Conservation (phyloP, 1,140 invertebrate genomes). For the Chironomus tepperi region DNA sequence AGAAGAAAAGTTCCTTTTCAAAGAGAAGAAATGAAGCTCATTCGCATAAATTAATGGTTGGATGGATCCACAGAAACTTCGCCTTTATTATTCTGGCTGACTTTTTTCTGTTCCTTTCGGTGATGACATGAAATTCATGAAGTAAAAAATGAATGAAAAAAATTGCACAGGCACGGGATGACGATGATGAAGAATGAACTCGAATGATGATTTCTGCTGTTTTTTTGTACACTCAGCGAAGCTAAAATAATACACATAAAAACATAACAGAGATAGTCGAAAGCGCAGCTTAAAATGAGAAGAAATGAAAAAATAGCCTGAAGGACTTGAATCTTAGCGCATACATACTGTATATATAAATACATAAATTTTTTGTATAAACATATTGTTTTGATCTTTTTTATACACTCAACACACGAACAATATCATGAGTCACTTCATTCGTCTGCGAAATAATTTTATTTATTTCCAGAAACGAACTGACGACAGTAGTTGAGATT, state of each 20-base stretch:
- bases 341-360: no score
- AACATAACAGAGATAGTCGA: not conserved
- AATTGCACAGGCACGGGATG: no score
- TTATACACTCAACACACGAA: not conserved
- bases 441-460: not conserved
- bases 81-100: no score
- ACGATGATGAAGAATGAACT: no score
- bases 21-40: not conserved
- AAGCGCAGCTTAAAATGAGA: not conserved
- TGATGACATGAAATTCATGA: no score
- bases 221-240: not conserved
- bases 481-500: not conserved
- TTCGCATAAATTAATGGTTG: slow-evolving; percentile 13
- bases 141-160: no score
- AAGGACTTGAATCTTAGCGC: not conserved
- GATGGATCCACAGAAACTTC: not conserved
- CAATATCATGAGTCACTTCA: not conserved
- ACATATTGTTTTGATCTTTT: slow-evolving; percentile 21
- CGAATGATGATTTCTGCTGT: no score
- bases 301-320: slow-evolving; percentile 14
- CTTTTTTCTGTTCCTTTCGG: no score
- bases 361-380: slow-evolving; percentile 1
- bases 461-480: not conserved
- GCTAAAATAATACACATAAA: not conserved
- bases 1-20: not conserved